Conservation (phyloP, 2,888 invertebrate genomes). For the Chironomus tentans region DNA sequence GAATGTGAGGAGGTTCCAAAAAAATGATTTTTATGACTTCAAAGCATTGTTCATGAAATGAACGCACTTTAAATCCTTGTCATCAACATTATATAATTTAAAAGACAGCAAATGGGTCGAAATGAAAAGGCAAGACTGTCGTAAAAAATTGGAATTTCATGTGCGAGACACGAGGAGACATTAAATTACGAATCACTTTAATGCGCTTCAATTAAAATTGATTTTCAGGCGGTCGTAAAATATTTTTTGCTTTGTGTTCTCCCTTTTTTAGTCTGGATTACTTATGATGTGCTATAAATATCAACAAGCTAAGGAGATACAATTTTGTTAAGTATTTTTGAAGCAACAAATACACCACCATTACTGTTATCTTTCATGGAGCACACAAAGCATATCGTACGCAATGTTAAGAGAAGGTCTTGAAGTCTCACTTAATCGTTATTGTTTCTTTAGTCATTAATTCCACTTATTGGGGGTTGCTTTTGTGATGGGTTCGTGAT, state of each 20-base stretch:
- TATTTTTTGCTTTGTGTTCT: no score
- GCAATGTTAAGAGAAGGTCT: neutral
- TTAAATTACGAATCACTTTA: slow-evolving; percentile 6
- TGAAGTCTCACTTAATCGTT: neutral
- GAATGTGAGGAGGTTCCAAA: neutral
- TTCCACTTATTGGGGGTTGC: neutral
- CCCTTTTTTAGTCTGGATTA: neutral
- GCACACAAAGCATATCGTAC: no score
- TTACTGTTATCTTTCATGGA: no score
- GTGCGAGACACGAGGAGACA: neutral
- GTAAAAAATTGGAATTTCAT: neutral
- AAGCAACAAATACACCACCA: no score
- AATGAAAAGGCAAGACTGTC: neutral
- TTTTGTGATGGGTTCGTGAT: no score
- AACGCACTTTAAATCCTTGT: neutral
- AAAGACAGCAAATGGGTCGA: neutral
- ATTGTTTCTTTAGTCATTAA: neutral
- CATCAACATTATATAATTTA: neutral
- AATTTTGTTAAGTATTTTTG: no score
- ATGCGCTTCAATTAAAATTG: slow-evolving; percentile 14
- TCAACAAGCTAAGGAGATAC: neutral
- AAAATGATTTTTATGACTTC: no score
- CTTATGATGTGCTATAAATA: no score
- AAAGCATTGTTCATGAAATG: neutral
- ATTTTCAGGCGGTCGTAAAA: neutral